These are phyloP conservation scores for Camponotus fellah DNA, from an alignment of 2,888 invertebrate genomes.

Conservation along the genomic window DNA sequence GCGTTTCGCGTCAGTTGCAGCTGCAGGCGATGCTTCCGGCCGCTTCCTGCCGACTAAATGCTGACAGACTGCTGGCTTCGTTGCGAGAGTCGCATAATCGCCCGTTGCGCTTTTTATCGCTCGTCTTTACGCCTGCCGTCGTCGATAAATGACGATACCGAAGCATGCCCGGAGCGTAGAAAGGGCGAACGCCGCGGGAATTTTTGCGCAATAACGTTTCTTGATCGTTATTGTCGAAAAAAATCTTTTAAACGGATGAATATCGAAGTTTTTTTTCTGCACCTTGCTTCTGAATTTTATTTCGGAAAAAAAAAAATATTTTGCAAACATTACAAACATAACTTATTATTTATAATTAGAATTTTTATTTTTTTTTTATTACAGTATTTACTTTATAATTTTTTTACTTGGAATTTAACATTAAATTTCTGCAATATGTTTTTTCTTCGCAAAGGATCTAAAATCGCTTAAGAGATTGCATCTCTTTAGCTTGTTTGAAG, in stretches of 20 bases:
- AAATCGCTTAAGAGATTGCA: constrained; percentile 15
- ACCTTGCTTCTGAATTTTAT: neutral
- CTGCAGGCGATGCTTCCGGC: constrained; percentile 66
- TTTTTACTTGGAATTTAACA: neutral
- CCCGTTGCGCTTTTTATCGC: constrained; percentile 50
- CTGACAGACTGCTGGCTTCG: constrained; percentile 58
- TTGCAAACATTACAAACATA: neutral
- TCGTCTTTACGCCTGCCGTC: constrained; percentile 60
- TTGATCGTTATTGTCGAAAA: constrained; percentile 23
- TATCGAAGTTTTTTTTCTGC: neutral
- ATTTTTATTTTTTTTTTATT: neutral
- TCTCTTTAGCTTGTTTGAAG: constrained; percentile 28
- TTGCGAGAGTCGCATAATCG: constrained; percentile 67
- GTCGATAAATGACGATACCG: constrained; percentile 43
- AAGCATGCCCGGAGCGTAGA: constrained; percentile 32
- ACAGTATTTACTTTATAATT: neutral
- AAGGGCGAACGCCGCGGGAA: neutral
- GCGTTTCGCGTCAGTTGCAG: constrained; percentile 72
- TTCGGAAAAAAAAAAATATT: neutral
- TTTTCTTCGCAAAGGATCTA: neutral
- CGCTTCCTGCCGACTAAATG: constrained; percentile 62
- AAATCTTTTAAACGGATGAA: neutral
- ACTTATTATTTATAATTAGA: neutral
- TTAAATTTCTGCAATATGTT: neutral
- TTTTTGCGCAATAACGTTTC: constrained; percentile 3